A percentile compares a stretch with the other conserved stretches of the same genome.
Evolutionary conservation across 2,113 vertebrate species (phyloP).

Genomic region (Tonatia bakeri): DNA sequence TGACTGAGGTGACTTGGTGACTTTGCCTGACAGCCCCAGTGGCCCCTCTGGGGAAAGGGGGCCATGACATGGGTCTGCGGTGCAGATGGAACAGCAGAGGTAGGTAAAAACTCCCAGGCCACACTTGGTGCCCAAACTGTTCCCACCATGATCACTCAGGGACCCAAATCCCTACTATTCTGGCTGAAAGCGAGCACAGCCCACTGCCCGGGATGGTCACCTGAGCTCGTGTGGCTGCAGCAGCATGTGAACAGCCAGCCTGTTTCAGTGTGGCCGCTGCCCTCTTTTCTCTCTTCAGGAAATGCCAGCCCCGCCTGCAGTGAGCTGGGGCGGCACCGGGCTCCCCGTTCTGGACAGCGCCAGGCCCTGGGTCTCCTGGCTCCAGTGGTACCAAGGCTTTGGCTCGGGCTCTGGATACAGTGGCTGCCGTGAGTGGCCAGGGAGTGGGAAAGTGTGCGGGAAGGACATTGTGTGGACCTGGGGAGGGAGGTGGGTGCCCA

Average conservation of each 20-base stretch:
- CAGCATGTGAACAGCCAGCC: too few relatives aligned
- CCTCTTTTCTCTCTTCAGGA: too few relatives aligned
- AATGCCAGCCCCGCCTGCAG: background rate
- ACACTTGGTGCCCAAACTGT: background rate
- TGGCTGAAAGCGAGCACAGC: background rate
- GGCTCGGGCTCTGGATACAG: background rate
- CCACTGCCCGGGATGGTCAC: accelerated
- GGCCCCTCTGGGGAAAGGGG: background rate
- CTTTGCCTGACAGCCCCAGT: background rate
- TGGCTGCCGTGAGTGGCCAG: background rate
- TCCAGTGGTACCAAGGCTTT: background rate
- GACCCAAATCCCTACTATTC: background rate
- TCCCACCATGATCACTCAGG: background rate
- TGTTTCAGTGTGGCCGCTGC: background rate
- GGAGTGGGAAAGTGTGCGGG: background rate
- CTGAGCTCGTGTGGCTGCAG: background rate
- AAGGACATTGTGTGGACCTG: too few relatives aligned
- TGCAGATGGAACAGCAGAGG: background rate
- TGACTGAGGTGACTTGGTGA: background rate
- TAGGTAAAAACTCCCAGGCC: background rate
- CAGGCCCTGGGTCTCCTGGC: background rate
- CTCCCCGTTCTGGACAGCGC: accelerated
- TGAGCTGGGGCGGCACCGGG: too few relatives aligned
- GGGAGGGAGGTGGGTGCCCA: background rate
- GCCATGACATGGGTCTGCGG: accelerated